Percentiles rank a stretch among this genome's conserved stretches.
Conservation (phyloP, 2,113 vertebrate species). For the Muscicapa adusta region DNA sequence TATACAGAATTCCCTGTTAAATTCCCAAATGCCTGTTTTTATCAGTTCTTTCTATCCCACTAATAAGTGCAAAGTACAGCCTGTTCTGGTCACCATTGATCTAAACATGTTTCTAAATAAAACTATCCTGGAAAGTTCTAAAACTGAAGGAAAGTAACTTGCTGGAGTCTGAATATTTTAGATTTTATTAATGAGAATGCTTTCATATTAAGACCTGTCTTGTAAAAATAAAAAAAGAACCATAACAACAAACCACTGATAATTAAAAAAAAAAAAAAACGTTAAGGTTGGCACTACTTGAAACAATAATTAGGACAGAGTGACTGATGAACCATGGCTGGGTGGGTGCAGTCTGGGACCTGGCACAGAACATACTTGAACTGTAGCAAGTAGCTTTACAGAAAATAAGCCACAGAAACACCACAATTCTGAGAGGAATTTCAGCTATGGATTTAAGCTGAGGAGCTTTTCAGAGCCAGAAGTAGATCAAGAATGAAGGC, state of each 20-base stretch:
- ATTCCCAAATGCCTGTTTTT: background rate
- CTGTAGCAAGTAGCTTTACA: background rate
- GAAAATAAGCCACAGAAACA: background rate
- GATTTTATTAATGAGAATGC: background rate
- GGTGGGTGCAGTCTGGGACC: background rate
- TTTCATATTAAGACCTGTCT: background rate
- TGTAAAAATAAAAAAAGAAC: background rate
- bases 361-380: background rate
- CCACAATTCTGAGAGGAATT: background rate
- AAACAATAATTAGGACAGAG: background rate
- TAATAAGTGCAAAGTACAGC: background rate
- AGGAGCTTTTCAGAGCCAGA: background rate
- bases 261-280: background rate
- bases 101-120: background rate
- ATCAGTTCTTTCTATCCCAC: background rate
- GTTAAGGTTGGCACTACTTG: background rate
- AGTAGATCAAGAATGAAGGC: background rate
- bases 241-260: background rate
- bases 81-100: background rate
- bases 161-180: background rate
- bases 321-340: background rate
- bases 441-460: background rate
- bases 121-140: background rate
- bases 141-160: background rate
- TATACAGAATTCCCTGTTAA: background rate